These are phyloP conservation scores for Tenrec ecaudatus DNA, from an alignment of 2,113 vertebrate species.

Conservation along the genomic window DNA sequence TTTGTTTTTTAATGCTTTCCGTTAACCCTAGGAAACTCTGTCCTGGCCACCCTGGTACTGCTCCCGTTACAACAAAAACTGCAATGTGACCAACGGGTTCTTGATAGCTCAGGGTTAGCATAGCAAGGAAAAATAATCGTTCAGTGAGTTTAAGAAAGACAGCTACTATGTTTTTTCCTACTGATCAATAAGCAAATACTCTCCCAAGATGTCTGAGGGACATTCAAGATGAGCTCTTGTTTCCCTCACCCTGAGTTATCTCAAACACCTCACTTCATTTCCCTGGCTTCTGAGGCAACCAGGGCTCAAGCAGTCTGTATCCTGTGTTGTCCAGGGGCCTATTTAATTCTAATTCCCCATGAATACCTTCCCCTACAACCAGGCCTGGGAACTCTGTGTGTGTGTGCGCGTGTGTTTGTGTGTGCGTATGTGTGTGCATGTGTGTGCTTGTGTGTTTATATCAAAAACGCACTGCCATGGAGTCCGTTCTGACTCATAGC, in stretches of 20 bases:
- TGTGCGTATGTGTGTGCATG: no score
- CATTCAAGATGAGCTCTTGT: background rate
- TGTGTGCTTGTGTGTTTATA: no score
- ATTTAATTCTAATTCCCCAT: constrained; percentile 5
- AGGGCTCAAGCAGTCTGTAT: background rate
- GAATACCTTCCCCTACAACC: background rate
- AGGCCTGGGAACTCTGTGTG: background rate
- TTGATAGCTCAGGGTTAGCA: constrained; percentile 9
- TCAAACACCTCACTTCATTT: background rate
- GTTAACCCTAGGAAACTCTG: constrained; percentile 5
- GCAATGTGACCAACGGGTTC: background rate
- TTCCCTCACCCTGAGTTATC: constrained; percentile 7
- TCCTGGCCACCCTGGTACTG: background rate
- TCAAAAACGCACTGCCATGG: no score
- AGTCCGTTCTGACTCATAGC: no score
- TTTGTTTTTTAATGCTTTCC: no score
- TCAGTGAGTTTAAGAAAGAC: background rate
- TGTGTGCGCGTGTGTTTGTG: no score
- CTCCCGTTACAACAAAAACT: constrained; percentile 33
- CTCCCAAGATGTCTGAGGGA: background rate
- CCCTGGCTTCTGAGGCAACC: background rate
- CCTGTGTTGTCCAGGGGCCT: background rate
- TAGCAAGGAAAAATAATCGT: constrained; percentile 14
- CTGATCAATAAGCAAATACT: constrained; percentile 9
- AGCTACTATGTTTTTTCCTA: constrained; percentile 12